Evolutionary conservation across 2,113 vertebrate species (phyloP).

Genomic region (Sciurus niger): DNA sequence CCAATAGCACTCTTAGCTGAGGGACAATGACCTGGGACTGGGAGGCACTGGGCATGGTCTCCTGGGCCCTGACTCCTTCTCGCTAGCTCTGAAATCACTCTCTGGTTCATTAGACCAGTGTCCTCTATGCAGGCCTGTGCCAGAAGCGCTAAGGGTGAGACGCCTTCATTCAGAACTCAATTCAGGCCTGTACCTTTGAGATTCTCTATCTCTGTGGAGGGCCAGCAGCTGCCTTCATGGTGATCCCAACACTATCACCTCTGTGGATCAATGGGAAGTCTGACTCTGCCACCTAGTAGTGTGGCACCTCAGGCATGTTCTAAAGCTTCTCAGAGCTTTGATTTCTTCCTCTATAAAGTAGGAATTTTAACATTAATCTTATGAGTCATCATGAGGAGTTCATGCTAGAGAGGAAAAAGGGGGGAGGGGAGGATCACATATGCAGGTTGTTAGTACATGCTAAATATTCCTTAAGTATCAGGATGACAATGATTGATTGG

Average conservation of each 20-base stretch:
- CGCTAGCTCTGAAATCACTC: background rate
- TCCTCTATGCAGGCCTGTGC: background rate
- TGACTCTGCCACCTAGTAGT: background rate
- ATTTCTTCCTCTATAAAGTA: background rate
- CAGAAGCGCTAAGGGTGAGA: background rate
- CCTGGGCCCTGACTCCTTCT: background rate
- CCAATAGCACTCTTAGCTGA: background rate
- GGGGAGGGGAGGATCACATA: background rate
- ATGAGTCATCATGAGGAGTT: background rate
- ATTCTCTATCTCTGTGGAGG: background rate
- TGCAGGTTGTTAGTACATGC: no score
- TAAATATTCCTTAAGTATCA: background rate
- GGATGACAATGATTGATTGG: background rate
- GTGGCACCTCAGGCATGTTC: background rate
- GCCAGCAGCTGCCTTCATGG: background rate
- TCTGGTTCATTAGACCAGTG: background rate
- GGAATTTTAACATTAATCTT: background rate
- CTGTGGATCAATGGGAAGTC: background rate
- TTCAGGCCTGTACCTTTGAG: background rate
- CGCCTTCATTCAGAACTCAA: background rate
- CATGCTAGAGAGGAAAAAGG: no score
- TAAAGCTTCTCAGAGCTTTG: background rate
- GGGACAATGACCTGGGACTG: background rate
- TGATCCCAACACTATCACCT: background rate
- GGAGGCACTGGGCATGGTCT: background rate